Base-by-base conservation (phyloP, 1,140 invertebrate genomes). In the Acromyrmex heyeri region DNA sequence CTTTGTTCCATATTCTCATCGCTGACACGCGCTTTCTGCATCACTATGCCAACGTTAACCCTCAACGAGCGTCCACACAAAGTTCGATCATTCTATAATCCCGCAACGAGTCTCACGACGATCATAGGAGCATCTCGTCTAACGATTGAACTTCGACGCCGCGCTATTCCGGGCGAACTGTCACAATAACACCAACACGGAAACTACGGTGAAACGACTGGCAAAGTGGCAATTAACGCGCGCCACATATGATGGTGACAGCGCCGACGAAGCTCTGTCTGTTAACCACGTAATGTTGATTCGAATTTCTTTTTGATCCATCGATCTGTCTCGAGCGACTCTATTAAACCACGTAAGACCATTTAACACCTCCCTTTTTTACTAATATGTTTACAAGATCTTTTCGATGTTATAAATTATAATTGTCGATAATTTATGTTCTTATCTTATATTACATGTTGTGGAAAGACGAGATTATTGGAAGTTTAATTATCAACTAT, bases 1-100 rank as follows among this genome's bases (percentile, higher is more conserved):
- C 18, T n/a, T n/a, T 27, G 72, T 34, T 65, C 82, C 82, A 64
- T 65, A n/a, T 38, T 34, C 6, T 21, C 48, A 55, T 77, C 61
- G 27, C 21, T 48, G 57, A 12, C 18, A 16, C 16, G 3, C 65
- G 24, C 69, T 55, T 3, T 48, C 12, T 61, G 79, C 79, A 73
- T 75, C 62, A 48, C n/a, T 38, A 0, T 1, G 6, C 6, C 44
- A 12, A 61, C 7, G 57, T 62, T n/a, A 12, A 24, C n/a, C 59
- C 55, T 77, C 50, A 24, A 69, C 21, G 78, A 10, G 14, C 16
- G 24, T 27, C 0, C 7, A 38, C 16, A 21, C 34, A 48, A 59
- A 18, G 7, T 1, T 38, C 30, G 48, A 12, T 79, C 79, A 83
- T 83, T 62, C 69, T 83, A 73, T 4, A 16, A 3, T 24, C 14